Evolutionary conservation across 2,113 vertebrate genomes (phyloP).

Genomic region (Nansenia antarctica): DNA sequence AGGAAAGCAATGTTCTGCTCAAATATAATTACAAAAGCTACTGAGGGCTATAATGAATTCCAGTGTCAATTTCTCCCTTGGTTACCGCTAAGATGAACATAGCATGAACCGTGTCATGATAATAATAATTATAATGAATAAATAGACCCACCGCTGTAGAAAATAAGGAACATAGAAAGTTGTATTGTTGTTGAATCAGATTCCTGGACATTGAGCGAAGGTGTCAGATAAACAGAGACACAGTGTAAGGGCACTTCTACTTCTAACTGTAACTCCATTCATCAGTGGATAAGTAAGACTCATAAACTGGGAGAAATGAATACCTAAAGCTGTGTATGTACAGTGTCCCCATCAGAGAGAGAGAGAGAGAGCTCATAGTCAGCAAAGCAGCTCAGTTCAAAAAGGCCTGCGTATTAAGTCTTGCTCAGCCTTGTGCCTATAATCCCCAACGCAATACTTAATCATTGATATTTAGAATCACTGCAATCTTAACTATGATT

Average conservation of each 20-base stretch:
- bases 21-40: conserved; percentile 53
- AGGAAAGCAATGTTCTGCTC: conserved; percentile 44
- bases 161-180: conserved; percentile 8
- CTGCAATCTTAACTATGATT: neutral
- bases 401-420: neutral
- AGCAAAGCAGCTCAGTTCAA: neutral
- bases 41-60: conserved; percentile 60
- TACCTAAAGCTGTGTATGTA: too few species aligned
- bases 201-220: conserved; percentile 26
- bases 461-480: neutral
- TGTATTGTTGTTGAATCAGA: neutral
- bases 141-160: conserved; percentile 25
- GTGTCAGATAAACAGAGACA: conserved; percentile 51
- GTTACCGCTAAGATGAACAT: conserved; percentile 38
- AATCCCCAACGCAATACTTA: neutral
- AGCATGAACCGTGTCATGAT: conserved; percentile 22
- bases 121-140: conserved; percentile 28
- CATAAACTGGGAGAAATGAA: conserved; percentile 23
- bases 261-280: conserved; percentile 56
- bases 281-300: conserved; percentile 33
- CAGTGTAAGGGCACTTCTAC: conserved; percentile 78
- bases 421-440: neutral
- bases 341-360: too few species aligned
- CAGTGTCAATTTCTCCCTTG: conserved; percentile 63
- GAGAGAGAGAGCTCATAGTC: neutral